Evolutionary conservation across 2,888 invertebrate species (phyloP).

Genomic region (Cryptocheilus praepositus): DNA sequence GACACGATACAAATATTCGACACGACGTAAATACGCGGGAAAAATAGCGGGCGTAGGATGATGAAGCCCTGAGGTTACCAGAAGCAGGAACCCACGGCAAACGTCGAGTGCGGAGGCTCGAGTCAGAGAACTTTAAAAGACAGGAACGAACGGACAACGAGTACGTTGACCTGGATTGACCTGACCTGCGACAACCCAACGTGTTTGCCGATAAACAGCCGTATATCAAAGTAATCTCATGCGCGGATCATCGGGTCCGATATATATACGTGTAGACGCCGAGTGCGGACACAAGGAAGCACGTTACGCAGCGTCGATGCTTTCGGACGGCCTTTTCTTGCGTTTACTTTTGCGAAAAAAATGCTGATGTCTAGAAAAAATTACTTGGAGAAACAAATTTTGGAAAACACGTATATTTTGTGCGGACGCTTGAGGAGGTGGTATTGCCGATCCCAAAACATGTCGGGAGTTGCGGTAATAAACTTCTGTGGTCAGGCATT

Average conservation of each 20-base stretch:
- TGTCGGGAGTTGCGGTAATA: too few species aligned
- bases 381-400: too few species aligned
- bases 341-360: too few species aligned
- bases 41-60: not conserved
- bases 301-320: not conserved
- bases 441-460: too few species aligned
- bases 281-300: conserved; percentile 1
- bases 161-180: conserved; percentile 68
- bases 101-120: not conserved
- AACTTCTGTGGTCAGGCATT: too few species aligned
- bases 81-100: not conserved
- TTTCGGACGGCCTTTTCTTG: not conserved
- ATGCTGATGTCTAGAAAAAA: too few species aligned
- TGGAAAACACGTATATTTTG: too few species aligned
- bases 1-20: not conserved
- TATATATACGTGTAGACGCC: conserved; percentile 7
- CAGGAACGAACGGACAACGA: conserved; percentile 23
- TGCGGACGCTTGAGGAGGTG: too few species aligned
- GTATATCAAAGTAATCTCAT: conserved; percentile 63
- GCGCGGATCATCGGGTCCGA: conserved; percentile 46
- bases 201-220: conserved; percentile 56
- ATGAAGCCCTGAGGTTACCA: not conserved
- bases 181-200: conserved; percentile 70
- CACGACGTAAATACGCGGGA: too few species aligned
- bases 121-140: conserved; percentile 4